Evolutionary conservation across 2,113 vertebrate species (phyloP).

Genomic region (Morone saxatilis): DNA sequence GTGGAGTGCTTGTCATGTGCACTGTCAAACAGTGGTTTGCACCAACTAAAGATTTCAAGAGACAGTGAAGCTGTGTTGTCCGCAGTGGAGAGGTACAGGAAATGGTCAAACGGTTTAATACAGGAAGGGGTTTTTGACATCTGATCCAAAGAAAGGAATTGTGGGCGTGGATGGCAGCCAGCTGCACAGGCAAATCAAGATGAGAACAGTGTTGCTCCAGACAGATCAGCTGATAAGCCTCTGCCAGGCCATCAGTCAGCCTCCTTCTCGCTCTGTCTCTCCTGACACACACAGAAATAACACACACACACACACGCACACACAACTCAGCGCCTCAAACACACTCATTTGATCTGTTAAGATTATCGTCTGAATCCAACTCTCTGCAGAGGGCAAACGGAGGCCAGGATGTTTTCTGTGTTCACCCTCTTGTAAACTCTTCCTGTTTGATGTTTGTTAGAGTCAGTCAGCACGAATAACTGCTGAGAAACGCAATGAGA

Average conservation of each 20-base stretch:
- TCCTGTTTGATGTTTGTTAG: constrained; percentile 50
- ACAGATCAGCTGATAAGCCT: constrained; percentile 80
- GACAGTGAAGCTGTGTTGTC: not conserved
- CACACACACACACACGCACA: constrained; percentile 19
- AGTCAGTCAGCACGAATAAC: constrained; percentile 47
- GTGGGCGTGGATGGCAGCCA: constrained; percentile 70
- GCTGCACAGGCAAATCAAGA: constrained; percentile 65
- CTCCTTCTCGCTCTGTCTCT: constrained; percentile 31
- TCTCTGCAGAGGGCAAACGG: constrained; percentile 57
- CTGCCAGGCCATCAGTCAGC: constrained; percentile 64
- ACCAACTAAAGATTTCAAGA: not conserved
- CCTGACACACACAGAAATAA: constrained; percentile 20
- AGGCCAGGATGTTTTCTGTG: constrained; percentile 56
- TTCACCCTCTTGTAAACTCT: constrained; percentile 54
- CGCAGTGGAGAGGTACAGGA: constrained; percentile 46
- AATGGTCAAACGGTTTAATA: constrained; percentile 59
- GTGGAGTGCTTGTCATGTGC: not conserved
- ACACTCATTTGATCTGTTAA: constrained; percentile 53
- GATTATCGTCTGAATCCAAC: constrained; percentile 58
- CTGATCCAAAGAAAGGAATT: constrained; percentile 62
- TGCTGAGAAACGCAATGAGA: not conserved
- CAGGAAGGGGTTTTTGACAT: constrained; percentile 76
- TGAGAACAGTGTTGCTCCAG: constrained; percentile 69
- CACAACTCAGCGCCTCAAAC: constrained; percentile 29
- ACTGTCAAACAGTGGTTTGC: not conserved